These are phyloP conservation scores for Saguinus imperator DNA, from an alignment of 2,113 vertebrate genomes.

Conservation along the genomic window DNA sequence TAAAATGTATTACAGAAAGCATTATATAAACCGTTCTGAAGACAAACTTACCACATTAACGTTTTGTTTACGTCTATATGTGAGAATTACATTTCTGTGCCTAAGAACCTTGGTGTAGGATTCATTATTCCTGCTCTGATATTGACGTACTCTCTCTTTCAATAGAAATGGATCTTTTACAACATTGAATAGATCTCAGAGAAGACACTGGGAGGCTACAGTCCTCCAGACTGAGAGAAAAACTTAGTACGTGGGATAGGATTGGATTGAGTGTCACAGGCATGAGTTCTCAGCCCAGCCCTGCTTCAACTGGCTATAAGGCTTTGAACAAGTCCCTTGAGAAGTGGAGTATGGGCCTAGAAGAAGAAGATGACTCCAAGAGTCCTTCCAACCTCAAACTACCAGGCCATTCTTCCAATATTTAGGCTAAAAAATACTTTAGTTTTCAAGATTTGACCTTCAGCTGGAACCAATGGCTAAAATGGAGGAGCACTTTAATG, in stretches of 20 bases:
- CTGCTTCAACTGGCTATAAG: too few species aligned
- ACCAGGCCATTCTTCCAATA: neutral
- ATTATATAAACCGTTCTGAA: neutral
- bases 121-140: neutral
- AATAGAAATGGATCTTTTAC: neutral
- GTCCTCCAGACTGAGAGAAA: neutral
- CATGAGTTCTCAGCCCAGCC: too few species aligned
- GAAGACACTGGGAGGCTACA: neutral
- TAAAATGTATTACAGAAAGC: neutral
- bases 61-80: neutral
- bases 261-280: neutral
- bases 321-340: neutral
- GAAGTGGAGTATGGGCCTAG: neutral
- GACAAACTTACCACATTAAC: neutral
- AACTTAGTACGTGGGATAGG: neutral
- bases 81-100: neutral
- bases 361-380: neutral
- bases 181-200: neutral
- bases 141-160: neutral
- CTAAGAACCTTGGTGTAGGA: neutral
- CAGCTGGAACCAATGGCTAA: neutral
- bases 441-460: neutral
- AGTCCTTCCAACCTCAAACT: neutral
- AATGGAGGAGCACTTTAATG: slow-evolving; percentile 14
- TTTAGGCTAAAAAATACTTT: neutral